A percentile compares a stretch with the other conserved stretches of the same genome.
These are phyloP conservation scores for Tenodera sinensis DNA, from an alignment of 2,888 invertebrate species.

Conservation along the genomic window DNA sequence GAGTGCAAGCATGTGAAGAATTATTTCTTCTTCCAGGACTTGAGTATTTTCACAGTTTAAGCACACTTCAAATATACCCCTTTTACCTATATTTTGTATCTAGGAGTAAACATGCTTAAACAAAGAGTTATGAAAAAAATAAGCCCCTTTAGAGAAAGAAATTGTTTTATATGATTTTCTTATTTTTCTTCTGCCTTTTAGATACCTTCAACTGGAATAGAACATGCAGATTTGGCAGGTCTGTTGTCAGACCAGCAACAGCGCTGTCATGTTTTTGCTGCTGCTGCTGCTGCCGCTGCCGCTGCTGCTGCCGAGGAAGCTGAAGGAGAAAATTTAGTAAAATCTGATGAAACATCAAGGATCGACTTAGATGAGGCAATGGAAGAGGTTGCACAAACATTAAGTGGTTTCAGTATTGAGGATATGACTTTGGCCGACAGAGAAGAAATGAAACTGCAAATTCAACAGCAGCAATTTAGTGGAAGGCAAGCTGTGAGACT, in stretches of 20 bases:
- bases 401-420: conserved; percentile 34
- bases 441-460: conserved; percentile 41
- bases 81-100: no score
- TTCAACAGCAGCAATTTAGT: conserved; percentile 32
- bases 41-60: no score
- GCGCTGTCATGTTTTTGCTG: conserved; percentile 33
- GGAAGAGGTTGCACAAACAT: conserved; percentile 45
- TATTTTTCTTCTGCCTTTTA: background rate
- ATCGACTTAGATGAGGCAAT: conserved; percentile 38
- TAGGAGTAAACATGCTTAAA: no score
- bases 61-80: no score
- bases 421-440: conserved; percentile 33
- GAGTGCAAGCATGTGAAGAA: no score
- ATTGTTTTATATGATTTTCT: no score
- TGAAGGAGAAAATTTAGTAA: conserved; percentile 23
- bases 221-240: conserved; percentile 30
- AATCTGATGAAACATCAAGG: conserved; percentile 20
- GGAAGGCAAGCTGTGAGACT: conserved; percentile 26
- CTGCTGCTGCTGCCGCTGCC: conserved; percentile 27
- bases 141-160: no score
- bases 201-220: conserved; percentile 1
- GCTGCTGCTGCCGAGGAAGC: conserved; percentile 39
- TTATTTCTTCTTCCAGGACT: no score
- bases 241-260: conserved; percentile 34
- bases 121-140: no score